phyloP scores from a whole-genome alignment of 2,888 invertebrate species.

The Malthinus seriepunctatus region DNA sequence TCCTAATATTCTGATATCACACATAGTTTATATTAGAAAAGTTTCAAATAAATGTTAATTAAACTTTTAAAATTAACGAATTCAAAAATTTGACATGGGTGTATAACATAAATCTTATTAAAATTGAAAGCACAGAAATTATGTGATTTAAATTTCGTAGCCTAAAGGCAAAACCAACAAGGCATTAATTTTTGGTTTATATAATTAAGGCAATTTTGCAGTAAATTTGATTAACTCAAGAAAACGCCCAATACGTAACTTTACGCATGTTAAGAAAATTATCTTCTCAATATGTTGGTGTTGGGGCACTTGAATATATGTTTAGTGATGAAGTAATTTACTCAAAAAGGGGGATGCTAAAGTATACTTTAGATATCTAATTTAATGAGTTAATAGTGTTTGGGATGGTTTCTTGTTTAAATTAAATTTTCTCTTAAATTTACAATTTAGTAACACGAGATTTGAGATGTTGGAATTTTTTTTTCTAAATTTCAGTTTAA shows the following conservation, averaged over 20 bases:
- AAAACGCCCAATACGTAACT: not conserved
- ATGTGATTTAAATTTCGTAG: too few species aligned
- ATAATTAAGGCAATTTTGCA: too few species aligned
- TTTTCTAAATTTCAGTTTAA: not conserved
- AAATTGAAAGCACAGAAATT: too few species aligned
- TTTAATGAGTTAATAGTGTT: conserved; percentile 23
- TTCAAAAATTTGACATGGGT: too few species aligned
- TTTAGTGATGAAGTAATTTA: conserved; percentile 2
- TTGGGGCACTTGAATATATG: not conserved
- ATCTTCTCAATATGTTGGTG: not conserved
- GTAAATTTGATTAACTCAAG: not conserved
- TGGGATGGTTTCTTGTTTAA: conserved; percentile 9
- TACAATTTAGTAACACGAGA: not conserved
- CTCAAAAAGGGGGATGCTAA: not conserved
- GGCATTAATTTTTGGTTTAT: too few species aligned
- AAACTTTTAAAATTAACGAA: too few species aligned
- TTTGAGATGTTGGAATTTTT: not conserved
- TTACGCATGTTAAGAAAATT: conserved; percentile 3
- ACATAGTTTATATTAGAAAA: too few species aligned
- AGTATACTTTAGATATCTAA: conserved; percentile 7
- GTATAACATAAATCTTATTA: too few species aligned
- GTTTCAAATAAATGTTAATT: too few species aligned
- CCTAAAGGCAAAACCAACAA: too few species aligned
- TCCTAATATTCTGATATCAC: too few species aligned
- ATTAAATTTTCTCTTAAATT: not conserved